Evolutionary conservation across 2,888 invertebrate species (phyloP).

Genomic region (Geotrupes spiniger): DNA sequence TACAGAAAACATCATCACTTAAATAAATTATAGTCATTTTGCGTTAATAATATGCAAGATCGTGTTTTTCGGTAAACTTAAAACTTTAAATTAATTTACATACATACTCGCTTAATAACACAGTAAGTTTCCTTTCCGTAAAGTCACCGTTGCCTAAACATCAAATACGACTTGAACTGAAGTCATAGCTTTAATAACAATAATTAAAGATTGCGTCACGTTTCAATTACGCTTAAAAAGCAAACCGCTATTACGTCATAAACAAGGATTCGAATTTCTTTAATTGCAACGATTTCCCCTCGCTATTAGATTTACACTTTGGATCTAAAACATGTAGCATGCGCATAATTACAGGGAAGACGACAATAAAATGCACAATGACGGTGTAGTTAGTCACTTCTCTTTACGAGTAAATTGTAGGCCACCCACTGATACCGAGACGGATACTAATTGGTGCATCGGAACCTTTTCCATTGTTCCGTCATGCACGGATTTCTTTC

Average conservation of each 20-base stretch:
- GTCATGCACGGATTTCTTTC: conserved; percentile 20
- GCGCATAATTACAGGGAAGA: conserved; percentile 13
- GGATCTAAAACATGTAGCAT: neutral
- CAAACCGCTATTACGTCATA: neutral
- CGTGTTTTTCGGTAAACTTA: too few species aligned
- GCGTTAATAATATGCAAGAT: too few species aligned
- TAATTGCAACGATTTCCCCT: conserved; percentile 8
- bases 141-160: too few species aligned
- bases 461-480: conserved; percentile 22
- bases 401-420: conserved; percentile 18
- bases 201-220: neutral
- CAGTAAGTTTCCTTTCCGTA: too few species aligned
- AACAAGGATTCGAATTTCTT: conserved; percentile 9
- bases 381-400: conserved; percentile 20
- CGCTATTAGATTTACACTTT: conserved; percentile 17
- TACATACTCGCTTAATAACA: too few species aligned
- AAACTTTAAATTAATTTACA: too few species aligned
- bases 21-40: too few species aligned
- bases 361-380: conserved; percentile 19
- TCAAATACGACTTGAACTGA: too few species aligned
- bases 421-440: conserved; percentile 21
- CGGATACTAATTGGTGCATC: conserved; percentile 21
- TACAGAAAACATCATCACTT: too few species aligned
- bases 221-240: neutral
- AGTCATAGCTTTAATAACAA: neutral